Conservation (phyloP, 2,888 invertebrate genomes). For the Megalurothrips usitatus region DNA sequence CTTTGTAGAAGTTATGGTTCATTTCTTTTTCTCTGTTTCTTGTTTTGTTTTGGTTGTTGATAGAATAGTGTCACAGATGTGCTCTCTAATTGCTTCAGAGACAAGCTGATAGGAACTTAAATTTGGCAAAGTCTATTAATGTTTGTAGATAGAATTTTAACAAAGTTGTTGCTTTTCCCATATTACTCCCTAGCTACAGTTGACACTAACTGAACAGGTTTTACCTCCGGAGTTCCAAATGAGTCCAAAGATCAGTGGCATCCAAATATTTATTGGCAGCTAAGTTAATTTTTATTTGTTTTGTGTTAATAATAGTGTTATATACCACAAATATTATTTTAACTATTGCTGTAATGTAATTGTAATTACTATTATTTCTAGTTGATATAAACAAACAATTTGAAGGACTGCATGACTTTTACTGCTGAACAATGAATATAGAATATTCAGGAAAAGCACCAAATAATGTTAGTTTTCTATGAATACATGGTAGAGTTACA, state of each 20-base stretch:
- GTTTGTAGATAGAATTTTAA: slow-evolving; percentile 22
- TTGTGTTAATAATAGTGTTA: slow-evolving; percentile 20
- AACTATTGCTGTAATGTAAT: slow-evolving; percentile 1
- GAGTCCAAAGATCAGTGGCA: slow-evolving; percentile 24
- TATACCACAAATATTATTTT: slow-evolving; percentile 14
- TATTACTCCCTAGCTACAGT: neutral
- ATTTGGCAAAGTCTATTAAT: neutral
- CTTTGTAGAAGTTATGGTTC: neutral
- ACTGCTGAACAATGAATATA: slow-evolving; percentile 17
- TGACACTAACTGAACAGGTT: slow-evolving; percentile 4
- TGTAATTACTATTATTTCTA: neutral
- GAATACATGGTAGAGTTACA: neutral
- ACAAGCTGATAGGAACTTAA: neutral
- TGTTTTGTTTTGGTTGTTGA: neutral
- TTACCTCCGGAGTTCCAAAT: neutral
- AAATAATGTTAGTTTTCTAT: slow-evolving; percentile 18
- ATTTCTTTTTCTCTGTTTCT: neutral
- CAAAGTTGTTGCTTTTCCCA: neutral
- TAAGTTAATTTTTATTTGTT: slow-evolving; percentile 2
- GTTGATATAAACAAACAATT: slow-evolving; percentile 7
- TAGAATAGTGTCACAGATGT: neutral
- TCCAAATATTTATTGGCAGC: slow-evolving; percentile 25
- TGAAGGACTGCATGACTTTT: slow-evolving; percentile 13
- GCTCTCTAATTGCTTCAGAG: neutral
- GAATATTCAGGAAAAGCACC: slow-evolving; percentile 13